phyloP scores from a whole-genome alignment of 2,797 vertebrate species.

The Tokudaia muenninki region DNA sequence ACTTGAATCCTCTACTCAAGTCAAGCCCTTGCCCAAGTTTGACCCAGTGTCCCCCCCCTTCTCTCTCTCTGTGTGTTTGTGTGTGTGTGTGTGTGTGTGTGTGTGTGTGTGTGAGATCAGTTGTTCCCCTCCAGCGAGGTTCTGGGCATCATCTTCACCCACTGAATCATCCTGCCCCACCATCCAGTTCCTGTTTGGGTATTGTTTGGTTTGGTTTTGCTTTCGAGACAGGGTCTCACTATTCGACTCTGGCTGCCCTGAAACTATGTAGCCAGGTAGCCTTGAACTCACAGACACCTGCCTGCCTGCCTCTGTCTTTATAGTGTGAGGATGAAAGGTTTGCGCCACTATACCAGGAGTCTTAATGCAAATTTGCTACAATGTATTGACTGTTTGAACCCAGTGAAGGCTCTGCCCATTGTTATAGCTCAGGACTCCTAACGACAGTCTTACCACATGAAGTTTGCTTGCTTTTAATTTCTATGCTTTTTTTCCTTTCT shows the following conservation, averaged over 20 bases:
- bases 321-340: not conserved
- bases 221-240: not conserved
- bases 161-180: not conserved
- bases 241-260: not conserved
- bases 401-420: not conserved
- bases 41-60: not conserved
- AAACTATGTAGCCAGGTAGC: not conserved
- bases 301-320: not conserved
- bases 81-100: no score
- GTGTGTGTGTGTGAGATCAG: not conserved
- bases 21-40: not conserved
- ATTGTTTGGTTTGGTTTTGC: not conserved
- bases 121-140: not conserved
- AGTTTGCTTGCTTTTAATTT: not conserved
- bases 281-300: not conserved
- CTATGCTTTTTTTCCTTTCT: not conserved
- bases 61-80: not conserved
- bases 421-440: not conserved
- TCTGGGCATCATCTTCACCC: not conserved
- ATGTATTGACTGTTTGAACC: not conserved
- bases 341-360: not conserved
- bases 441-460: not conserved
- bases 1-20: not conserved
- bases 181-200: not conserved
- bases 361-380: no score